These are phyloP conservation scores for Neotragus moschatus DNA, from an alignment of 2,113 vertebrate genomes.

Conservation along the genomic window DNA sequence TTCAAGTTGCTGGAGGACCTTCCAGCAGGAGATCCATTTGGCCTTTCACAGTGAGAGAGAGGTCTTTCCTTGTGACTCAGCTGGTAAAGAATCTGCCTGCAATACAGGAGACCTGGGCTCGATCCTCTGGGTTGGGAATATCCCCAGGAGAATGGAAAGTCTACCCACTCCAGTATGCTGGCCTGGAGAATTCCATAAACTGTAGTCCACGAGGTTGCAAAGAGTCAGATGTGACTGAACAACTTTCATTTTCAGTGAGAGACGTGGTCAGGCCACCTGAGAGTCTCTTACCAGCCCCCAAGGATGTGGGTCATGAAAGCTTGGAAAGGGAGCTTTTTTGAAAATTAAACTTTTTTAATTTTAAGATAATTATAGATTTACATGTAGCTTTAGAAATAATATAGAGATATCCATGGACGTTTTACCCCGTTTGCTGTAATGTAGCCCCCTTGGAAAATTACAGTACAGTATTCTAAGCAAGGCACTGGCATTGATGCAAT, in stretches of 20 bases:
- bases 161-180: neutral
- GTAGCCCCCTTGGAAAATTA: neutral
- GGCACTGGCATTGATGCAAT: neutral
- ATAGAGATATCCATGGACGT: neutral
- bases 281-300: neutral
- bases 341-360: neutral
- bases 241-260: neutral
- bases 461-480: neutral
- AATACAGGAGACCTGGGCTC: neutral
- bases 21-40: neutral
- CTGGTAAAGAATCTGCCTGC: neutral
- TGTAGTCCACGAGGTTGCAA: neutral
- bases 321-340: neutral
- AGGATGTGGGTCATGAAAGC: neutral
- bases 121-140: neutral
- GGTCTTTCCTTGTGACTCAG: neutral
- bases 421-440: neutral
- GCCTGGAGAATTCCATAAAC: neutral
- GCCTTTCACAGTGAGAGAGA: neutral
- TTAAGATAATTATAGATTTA: neutral
- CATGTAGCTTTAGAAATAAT: neutral
- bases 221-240: rapidly evolving
- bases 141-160: neutral
- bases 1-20: neutral
- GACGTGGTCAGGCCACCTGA: neutral